A percentile compares a stretch with the other conserved stretches of the same genome.
These are phyloP conservation scores for Drosophila planitibia DNA, from an alignment of 2,888 invertebrate genomes.

Conservation along the genomic window DNA sequence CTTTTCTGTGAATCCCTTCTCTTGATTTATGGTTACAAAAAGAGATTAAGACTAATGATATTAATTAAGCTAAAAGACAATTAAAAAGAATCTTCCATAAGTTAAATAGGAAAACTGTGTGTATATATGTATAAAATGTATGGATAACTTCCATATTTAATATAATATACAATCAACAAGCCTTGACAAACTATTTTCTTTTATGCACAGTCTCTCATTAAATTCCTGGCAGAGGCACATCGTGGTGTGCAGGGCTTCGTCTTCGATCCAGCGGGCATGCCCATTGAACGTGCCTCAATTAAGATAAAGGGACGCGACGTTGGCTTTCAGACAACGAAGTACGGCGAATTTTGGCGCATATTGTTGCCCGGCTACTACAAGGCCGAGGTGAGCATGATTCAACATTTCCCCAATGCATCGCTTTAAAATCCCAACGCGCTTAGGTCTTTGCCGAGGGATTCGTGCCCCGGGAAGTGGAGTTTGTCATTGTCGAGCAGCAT, in stretches of 20 bases:
- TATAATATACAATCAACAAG: background rate
- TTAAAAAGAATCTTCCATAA: background rate
- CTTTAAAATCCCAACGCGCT: background rate
- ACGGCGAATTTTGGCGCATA: conserved; percentile 98
- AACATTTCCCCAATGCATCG: background rate
- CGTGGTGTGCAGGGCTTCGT: conserved; percentile 96
- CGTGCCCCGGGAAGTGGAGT: conserved; percentile 93
- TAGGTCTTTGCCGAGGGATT: conserved; percentile 94
- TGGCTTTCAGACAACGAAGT: conserved; percentile 93
- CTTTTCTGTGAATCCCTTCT: background rate
- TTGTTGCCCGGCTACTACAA: conserved; percentile 94
- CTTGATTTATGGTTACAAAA: background rate
- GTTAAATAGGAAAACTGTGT: background rate
- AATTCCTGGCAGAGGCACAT: conserved; percentile 94
- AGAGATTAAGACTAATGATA: background rate
- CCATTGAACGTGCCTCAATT: conserved; percentile 91
- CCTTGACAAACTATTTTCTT: conserved; percentile 1
- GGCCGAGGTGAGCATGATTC: conserved; percentile 88
- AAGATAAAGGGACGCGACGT: conserved; percentile 93
- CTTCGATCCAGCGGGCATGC: conserved; percentile 91
- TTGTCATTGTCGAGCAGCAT: conserved; percentile 93
- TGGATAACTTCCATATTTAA: background rate
- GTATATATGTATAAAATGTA: background rate
- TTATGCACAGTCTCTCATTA: conserved; percentile 90
- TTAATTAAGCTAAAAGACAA: background rate